Evolutionary conservation across 2,888 invertebrate species (phyloP), one percentile per base, ranked within the genome.

Genomic region (Aporophyla nigra): DNA sequence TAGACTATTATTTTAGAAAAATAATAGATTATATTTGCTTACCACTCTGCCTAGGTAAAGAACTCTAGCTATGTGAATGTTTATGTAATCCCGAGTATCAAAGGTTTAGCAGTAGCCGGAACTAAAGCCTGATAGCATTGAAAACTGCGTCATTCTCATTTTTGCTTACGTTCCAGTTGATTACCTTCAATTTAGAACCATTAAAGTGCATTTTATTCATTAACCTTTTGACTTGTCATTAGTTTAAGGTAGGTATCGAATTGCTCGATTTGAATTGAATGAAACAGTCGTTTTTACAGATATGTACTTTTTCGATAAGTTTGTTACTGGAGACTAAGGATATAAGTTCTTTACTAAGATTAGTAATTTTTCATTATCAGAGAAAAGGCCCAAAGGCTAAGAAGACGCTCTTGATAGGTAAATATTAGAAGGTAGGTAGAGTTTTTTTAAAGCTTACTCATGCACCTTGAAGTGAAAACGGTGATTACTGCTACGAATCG

Each of bases 381-480:
- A 14, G n/a, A n/a, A 58, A 73, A 21, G 43, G 19, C 16, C 12
- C 16, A 33, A 46, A 53, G 9, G 27, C n/a, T 12, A 46, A 46
- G 7, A 46, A 46, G 7, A 43, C 4, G 51, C 10, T 70, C 24
- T 10, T 24, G 6, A 21, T 24, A 46, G 33, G 33, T 2, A 51
- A 56, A 49, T 27, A 33, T 54, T 61, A 4, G 24, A 62, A 56
- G 33, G 33, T 58, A 73, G 54, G 19, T 72, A 16, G 62, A 78
- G 49, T 71, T 72, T 76, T 75, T 75, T 76, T 78, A 79, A 81
- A 82, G 85, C 77, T 82, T 84, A 79, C 70, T 89, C 86, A 92
- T 90, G 91, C 90, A 88, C 82, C 85, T 86, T 82, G 87, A 87
- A 90, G 93, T 90, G 93, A 93, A 94, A 94, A 89, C 91, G 84